Percentiles rank a stretch among this genome's conserved stretches.
These are phyloP conservation scores for Tetragonisca angustula DNA, from an alignment of 2,888 invertebrate genomes.

Conservation along the genomic window DNA sequence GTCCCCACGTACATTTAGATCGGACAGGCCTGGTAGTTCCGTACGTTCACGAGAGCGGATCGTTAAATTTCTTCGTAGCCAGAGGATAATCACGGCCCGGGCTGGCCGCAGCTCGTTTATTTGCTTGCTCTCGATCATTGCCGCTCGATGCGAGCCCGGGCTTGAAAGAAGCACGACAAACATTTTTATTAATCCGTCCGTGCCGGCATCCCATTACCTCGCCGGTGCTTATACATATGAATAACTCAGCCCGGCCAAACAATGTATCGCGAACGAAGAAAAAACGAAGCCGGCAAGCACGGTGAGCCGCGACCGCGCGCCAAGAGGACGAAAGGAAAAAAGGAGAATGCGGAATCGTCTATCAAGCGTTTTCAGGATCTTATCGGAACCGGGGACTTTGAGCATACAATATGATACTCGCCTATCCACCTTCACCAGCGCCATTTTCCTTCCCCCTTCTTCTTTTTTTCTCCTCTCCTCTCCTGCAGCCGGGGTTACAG, in stretches of 20 bases:
- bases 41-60: constrained; percentile 36
- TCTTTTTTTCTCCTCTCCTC: neutral
- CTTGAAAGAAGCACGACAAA: constrained; percentile 30
- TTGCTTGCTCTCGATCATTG: constrained; percentile 45
- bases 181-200: constrained; percentile 56
- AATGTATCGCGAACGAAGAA: constrained; percentile 23
- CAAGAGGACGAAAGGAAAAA: neutral
- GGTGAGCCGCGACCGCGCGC: too few species aligned
- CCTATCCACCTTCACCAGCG: constrained; percentile 41
- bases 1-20: neutral
- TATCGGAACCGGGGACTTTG: constrained; percentile 48
- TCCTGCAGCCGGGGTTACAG: constrained; percentile 3
- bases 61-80: constrained; percentile 48
- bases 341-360: constrained; percentile 31
- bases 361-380: constrained; percentile 62
- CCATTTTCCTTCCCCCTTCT: neutral
- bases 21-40: constrained; percentile 6
- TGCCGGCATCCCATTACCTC: constrained; percentile 45
- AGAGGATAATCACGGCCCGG: constrained; percentile 44
- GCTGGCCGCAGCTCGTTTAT: constrained; percentile 38
- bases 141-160: constrained; percentile 4
- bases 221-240: constrained; percentile 46
- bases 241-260: constrained; percentile 35
- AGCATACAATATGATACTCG: constrained; percentile 58
- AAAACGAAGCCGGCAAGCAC: neutral